phyloP scores from a whole-genome alignment of 2,113 vertebrate species.

The Monarcha castaneiventris region DNA sequence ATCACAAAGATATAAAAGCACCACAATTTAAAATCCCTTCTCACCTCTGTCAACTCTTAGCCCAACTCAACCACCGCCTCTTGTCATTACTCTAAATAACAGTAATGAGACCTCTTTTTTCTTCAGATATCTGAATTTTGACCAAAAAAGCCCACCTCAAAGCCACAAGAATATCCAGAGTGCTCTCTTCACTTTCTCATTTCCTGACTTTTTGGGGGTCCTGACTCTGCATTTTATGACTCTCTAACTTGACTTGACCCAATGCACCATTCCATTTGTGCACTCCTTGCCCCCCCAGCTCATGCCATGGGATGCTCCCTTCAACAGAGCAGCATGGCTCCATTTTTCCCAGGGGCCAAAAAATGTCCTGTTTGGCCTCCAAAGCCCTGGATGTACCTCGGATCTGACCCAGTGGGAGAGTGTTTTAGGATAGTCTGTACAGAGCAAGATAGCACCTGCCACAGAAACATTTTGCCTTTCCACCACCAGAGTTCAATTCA shows the following conservation, averaged over 20 bases:
- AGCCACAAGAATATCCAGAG: background rate
- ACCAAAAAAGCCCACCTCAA: background rate
- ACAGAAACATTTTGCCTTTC: background rate
- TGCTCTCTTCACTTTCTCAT: background rate
- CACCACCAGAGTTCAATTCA: background rate
- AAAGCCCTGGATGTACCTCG: background rate
- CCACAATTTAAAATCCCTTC: background rate
- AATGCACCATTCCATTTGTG: no score
- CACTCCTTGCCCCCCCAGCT: background rate
- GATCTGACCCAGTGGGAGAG: background rate
- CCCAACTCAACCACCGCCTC: background rate
- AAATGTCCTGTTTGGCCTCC: background rate
- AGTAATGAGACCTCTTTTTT: background rate
- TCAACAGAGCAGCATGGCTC: background rate
- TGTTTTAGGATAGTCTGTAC: background rate
- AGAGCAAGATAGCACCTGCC: background rate
- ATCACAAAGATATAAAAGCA: background rate
- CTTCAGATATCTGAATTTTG: background rate
- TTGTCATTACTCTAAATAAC: background rate
- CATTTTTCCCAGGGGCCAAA: background rate
- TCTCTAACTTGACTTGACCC: background rate
- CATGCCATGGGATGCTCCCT: background rate
- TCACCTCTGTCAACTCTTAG: background rate
- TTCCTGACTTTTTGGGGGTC: fast-evolving
- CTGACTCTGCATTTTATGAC: background rate